Base-by-base conservation (phyloP, 2,888 invertebrate genomes). In the Hemithea aestivaria region DNA sequence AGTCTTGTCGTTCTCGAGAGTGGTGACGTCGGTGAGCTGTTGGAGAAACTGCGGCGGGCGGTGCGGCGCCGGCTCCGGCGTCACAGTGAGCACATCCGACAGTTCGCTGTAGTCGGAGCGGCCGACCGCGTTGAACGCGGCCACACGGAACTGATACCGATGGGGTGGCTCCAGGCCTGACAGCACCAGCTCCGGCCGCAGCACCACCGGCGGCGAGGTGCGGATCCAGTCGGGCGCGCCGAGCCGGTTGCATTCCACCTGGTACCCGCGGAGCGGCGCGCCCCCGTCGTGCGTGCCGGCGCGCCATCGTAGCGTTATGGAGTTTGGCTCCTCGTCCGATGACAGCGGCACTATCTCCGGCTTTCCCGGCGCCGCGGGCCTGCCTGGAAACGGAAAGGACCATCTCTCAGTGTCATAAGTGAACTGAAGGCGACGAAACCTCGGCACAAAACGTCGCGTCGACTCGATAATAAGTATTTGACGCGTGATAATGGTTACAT, bases 101-200 rank as follows among this genome's bases (percentile, higher is more conserved):
- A 96, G 88, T 60, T 95, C 94, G 66, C 98, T 95, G 35, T 94
- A 92, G 46, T 92, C 92, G 1, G 96, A 96, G 45, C 91, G 84
- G 1, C 99, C 99, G 16, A 95, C 93, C 21, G 93, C 92, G 81
- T 99, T 99, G 71, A 97, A 92, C 0, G 98, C 97, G 39, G 94
- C 93, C 8, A 98, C 94, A 40, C 98, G 91, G 88, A 98, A 97
- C 82, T 94, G 95, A 74, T 96, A 96, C 32, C 94, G 89, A 90
- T 94, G 94, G 36, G 95, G 96, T 0, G 95, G 95, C 64, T 94
- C 94, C 22, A 96, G 88, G 10, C 95, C 95, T 51, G 93, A 92
- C 24, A 96, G 89, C 27, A 94, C 91, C 20, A 95, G 88, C 75
- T 96, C 94, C 12, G 93, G 92, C 23, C 90, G 89, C 20, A 88